Percentiles rank a stretch among this genome's conserved stretches.
phyloP scores from a whole-genome alignment of 2,113 vertebrate species.

The Gnathonemus longibarbis region DNA sequence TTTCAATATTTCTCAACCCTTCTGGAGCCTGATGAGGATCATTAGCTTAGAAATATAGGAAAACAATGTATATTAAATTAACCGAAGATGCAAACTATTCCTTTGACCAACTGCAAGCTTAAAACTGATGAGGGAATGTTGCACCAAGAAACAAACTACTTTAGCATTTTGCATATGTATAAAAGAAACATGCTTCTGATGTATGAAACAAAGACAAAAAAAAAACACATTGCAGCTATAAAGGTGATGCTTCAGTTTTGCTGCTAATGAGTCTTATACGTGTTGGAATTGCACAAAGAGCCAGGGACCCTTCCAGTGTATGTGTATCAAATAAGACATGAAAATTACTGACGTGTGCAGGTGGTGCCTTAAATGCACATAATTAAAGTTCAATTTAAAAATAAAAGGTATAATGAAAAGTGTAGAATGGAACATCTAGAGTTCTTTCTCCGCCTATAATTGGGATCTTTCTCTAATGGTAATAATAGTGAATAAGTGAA shows the following conservation, averaged over 20 bases:
- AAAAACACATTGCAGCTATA: neutral
- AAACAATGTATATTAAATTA: neutral
- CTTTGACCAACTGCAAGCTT: neutral
- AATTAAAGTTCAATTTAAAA: slow-evolving; percentile 47
- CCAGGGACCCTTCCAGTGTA: neutral
- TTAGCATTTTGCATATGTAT: neutral
- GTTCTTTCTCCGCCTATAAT: neutral
- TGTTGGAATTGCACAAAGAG: neutral
- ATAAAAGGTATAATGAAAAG: slow-evolving; percentile 32
- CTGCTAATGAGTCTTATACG: slow-evolving; percentile 28
- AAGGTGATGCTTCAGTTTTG: slow-evolving; percentile 27
- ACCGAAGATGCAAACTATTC: neutral
- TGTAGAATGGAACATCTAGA: slow-evolving; percentile 18
- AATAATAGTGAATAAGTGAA: neutral
- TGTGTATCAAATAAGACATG: neutral
- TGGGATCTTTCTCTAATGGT: neutral
- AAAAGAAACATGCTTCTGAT: slow-evolving; percentile 10
- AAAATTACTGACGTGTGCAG: slow-evolving; percentile 31
- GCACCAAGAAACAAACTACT: neutral
- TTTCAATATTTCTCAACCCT: neutral
- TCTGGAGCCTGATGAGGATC: neutral
- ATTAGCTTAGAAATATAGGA: neutral
- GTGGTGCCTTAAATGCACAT: slow-evolving; percentile 30
- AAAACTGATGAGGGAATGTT: neutral
- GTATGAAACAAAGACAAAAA: slow-evolving; percentile 15